phyloP scores from a whole-genome alignment of 2,888 invertebrate species.

The Hypena proboscidalis region DNA sequence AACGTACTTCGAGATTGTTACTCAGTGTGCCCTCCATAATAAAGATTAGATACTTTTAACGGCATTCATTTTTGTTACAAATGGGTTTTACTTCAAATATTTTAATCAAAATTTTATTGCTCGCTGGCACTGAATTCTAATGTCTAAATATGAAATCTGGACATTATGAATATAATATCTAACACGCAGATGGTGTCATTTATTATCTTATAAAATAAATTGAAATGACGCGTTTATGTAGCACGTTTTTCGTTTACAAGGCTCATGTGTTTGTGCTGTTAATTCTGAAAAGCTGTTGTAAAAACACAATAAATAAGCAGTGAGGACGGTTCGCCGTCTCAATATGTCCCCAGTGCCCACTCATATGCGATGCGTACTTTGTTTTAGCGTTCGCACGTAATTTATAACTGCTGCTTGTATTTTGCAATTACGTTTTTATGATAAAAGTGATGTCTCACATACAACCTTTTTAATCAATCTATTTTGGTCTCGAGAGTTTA shows the following conservation, averaged over 20 bases:
- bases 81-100: constrained; percentile 2
- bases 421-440: constrained; percentile 48
- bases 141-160: too few relatives aligned
- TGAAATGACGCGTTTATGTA: neutral
- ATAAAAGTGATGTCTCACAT: constrained; percentile 30
- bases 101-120: neutral
- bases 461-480: constrained; percentile 23
- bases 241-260: neutral
- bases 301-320: constrained; percentile 56
- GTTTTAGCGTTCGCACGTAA: constrained; percentile 61
- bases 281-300: constrained; percentile 14
- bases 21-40: constrained; percentile 20
- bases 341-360: constrained; percentile 62
- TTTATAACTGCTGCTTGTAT: constrained; percentile 57
- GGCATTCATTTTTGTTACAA: constrained; percentile 12
- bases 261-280: neutral
- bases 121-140: neutral
- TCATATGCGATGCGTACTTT: constrained; percentile 55
- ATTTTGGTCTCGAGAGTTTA: constrained; percentile 20
- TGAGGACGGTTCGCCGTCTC: constrained; percentile 46
- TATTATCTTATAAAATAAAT: neutral
- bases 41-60: constrained; percentile 27
- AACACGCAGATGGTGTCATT: neutral
- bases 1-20: constrained; percentile 26
- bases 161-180: too few relatives aligned